phyloP scores from a whole-genome alignment of 2,888 invertebrate genomes.

The Drosophila algonquin region DNA sequence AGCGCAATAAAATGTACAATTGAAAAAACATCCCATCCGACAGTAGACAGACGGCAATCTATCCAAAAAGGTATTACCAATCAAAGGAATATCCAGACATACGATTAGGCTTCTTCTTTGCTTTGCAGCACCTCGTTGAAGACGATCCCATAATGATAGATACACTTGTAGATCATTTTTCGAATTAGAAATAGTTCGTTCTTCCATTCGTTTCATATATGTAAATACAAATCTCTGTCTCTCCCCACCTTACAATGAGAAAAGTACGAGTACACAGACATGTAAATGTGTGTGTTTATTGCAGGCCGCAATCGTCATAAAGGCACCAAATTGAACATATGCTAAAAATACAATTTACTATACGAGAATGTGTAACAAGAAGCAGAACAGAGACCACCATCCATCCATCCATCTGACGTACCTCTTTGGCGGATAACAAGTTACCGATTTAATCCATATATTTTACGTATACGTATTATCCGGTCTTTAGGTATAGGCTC shows the following conservation, averaged over 20 bases:
- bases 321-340: constrained; percentile 5
- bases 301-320: constrained; percentile 10
- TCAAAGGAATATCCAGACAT: background rate
- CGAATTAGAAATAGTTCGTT: background rate
- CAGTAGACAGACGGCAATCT: constrained; percentile 2
- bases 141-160: no score
- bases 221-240: no score
- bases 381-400: constrained; percentile 1
- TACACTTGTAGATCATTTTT: no score
- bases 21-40: constrained; percentile 20
- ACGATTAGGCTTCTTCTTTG: no score
- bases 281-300: constrained; percentile 6
- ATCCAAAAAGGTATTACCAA: background rate
- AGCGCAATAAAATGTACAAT: background rate
- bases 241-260: no score
- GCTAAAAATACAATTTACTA: constrained; percentile 23
- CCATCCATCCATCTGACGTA: background rate
- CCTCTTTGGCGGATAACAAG: background rate
- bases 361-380: constrained; percentile 1
- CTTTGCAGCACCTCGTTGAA: no score
- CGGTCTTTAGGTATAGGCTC: no score
- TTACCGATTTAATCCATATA: constrained; percentile 4
- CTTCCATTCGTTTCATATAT: background rate
- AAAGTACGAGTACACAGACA: background rate
- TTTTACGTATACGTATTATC: background rate